phyloP scores from a whole-genome alignment of 2,113 vertebrate genomes.

The Microtus oregoni region DNA sequence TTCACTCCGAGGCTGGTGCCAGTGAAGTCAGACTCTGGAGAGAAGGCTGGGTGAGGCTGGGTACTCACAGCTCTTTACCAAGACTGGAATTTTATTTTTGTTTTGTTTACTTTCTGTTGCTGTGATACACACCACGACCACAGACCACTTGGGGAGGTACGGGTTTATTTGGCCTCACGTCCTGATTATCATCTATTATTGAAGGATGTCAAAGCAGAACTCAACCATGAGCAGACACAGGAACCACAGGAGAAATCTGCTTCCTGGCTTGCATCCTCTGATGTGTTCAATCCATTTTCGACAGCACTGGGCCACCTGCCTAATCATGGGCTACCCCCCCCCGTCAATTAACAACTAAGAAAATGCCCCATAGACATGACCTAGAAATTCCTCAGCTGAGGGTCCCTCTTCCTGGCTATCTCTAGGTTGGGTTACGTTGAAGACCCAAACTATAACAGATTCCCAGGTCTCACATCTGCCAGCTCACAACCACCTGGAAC shows the following conservation, averaged over 20 bases:
- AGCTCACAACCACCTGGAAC: neutral
- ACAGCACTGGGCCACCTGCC: neutral
- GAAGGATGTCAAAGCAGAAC: neutral
- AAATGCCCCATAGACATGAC: neutral
- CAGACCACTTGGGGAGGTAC: neutral
- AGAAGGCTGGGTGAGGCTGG: neutral
- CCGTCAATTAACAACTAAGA: neutral
- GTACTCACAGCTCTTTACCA: neutral
- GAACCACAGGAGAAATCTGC: neutral
- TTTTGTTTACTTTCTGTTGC: neutral
- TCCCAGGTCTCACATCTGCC: neutral
- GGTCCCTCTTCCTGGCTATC: neutral
- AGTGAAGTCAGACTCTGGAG: constrained; percentile 53
- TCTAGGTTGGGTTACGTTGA: neutral
- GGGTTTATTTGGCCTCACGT: neutral
- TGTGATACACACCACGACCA: neutral
- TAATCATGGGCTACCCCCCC: neutral
- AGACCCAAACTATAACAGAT: neutral
- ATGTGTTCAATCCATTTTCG: neutral
- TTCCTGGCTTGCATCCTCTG: neutral
- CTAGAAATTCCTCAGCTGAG: neutral
- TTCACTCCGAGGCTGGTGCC: constrained; percentile 20
- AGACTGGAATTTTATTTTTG: neutral
- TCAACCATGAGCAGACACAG: neutral
- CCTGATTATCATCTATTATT: neutral